Percentiles rank a stretch among this genome's conserved stretches.
Evolutionary conservation across 2,113 vertebrate genomes (phyloP).

Genomic region (Platichthys stellatus): DNA sequence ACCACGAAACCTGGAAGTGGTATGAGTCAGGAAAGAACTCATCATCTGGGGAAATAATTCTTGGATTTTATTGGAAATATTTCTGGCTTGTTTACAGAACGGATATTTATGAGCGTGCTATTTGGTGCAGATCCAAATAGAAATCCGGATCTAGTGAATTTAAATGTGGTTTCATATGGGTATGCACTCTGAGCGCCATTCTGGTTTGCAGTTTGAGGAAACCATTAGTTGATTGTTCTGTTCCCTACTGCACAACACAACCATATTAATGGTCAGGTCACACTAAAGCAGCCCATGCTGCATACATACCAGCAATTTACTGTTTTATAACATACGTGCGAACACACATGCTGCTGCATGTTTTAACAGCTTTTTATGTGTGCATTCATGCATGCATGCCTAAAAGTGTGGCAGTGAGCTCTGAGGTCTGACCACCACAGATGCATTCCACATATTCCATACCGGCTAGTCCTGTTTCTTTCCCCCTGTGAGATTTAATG

Average conservation of each 20-base stretch:
- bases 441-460: constrained; percentile 56
- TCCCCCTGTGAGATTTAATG: constrained; percentile 45
- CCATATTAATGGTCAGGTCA: neutral
- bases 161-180: no score
- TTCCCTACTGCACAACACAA: constrained; percentile 13
- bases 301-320: neutral
- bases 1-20: no score
- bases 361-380: constrained; percentile 40
- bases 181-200: no score
- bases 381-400: constrained; percentile 26
- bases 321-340: constrained; percentile 1
- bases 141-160: no score
- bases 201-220: no score
- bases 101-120: no score
- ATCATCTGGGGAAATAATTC: no score
- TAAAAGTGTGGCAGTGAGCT: constrained; percentile 21
- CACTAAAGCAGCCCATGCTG: neutral
- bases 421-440: constrained; percentile 30
- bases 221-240: constrained; percentile 2
- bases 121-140: no score
- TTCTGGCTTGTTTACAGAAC: no score
- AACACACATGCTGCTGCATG: constrained; percentile 23
- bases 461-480: constrained; percentile 14
- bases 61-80: no score
- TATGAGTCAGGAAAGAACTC: no score